These are phyloP conservation scores for Lasaia peninsularis DNA, from an alignment of 1,140 invertebrate species.

Conservation along the genomic window DNA sequence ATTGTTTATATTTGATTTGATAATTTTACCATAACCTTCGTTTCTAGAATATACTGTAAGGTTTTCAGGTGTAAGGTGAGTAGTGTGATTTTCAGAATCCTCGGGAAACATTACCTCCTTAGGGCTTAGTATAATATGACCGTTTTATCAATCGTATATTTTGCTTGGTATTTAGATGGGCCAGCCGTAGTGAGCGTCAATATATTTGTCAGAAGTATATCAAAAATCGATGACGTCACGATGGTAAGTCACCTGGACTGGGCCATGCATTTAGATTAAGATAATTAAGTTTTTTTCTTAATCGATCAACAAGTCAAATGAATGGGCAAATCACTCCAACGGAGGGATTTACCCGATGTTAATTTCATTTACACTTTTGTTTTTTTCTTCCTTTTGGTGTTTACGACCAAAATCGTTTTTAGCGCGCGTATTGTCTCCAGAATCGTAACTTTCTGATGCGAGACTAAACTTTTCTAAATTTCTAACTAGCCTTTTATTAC, in stretches of 20 bases:
- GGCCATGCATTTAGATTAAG: conserved; percentile 60
- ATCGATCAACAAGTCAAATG: conserved; percentile 70
- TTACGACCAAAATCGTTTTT: conserved; percentile 77
- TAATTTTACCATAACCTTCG: conserved; percentile 2
- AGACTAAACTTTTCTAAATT: conserved; percentile 3
- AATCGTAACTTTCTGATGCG: conserved; percentile 7
- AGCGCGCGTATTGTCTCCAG: conserved; percentile 37
- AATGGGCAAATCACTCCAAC: conserved; percentile 68
- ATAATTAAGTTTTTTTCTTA: conserved; percentile 48
- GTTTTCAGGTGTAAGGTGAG: conserved; percentile 58
- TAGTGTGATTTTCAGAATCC: conserved; percentile 36
- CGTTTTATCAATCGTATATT: conserved; percentile 62
- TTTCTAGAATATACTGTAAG: conserved; percentile 19
- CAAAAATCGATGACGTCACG: conserved; percentile 98
- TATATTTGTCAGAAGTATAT: conserved; percentile 98
- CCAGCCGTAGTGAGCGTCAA: conserved; percentile 95
- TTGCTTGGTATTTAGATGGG: conserved; percentile 85
- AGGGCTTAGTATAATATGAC: conserved; percentile 50
- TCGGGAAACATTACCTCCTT: conserved; percentile 35
- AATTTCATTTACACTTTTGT: conserved; percentile 38
- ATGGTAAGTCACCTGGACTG: conserved; percentile 89
- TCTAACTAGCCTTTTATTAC: conserved; percentile 2
- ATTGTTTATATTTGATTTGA: conserved; percentile 4
- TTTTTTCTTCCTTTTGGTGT: conserved; percentile 64
- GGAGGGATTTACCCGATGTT: conserved; percentile 62